Base-by-base conservation (phyloP, 2,888 invertebrate species). In the Acanthosoma haemorrhoidale region DNA sequence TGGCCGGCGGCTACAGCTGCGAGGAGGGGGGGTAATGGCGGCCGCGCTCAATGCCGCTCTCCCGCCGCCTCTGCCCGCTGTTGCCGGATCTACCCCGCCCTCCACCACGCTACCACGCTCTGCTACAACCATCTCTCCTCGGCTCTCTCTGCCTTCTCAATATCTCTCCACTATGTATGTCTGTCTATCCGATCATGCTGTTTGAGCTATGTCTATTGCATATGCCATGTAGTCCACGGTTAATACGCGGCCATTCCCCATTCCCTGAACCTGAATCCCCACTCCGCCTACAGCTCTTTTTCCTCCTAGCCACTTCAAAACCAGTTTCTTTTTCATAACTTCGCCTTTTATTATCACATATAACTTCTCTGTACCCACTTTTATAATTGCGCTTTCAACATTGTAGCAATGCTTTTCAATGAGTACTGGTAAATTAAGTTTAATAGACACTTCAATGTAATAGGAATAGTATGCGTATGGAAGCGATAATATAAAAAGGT, bases 51-150 rank as follows among this genome's bases (percentile, higher is more conserved):
- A 67, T 67, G 51, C 67, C 43, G 67, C 32, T n/a, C n/a, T n/a
- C n/a, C 57, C 41, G 51, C 67, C 34, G 3, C 39, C 34, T 70
- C 43, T n/a, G n/a, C n/a, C n/a, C 36, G 32, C 58, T 70, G 43
- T 64, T 39, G 63, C 68, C 59, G 67, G 59, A 71, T 51, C 68
- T 70, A 69, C 72, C 68, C 58, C 70, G 64, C 51, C 43, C 51
- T 32, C 25, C n/a, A n/a, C n/a, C 51, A 25, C 25, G 4, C 21
- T 21, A 8, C 13, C 4, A 3, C 43, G 18, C 11, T 16, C 16
- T 43, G 43, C 18, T 21, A 13, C n/a, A n/a, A n/a, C n/a, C n/a
- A n/a, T n/a, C n/a, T n/a, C n/a, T 11, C 5, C 25, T 25, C 4
- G 8, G 2, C 9, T 29, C 38, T 34, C 11, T 13, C 15, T 63